phyloP scores from a whole-genome alignment of 2,888 invertebrate genomes.

The Tanytarsus gracilentus region DNA sequence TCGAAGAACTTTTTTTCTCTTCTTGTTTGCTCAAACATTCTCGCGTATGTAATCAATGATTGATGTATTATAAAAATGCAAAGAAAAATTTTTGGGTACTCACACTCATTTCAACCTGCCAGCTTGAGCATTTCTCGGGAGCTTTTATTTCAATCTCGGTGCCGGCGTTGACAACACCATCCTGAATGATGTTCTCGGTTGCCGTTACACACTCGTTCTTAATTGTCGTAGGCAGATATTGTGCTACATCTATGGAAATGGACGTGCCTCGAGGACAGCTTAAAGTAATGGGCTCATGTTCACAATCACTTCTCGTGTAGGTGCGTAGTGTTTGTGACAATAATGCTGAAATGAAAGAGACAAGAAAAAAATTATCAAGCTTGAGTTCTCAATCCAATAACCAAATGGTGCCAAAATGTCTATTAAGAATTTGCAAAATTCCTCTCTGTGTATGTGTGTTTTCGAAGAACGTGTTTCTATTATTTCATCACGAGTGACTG shows the following conservation, averaged over 20 bases:
- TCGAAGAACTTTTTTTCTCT: not conserved
- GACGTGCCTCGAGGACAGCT: constrained; percentile 89
- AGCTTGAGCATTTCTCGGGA: constrained; percentile 49
- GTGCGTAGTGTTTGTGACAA: constrained; percentile 84
- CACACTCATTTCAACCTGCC: constrained; percentile 55
- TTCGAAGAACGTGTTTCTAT: too few relatives aligned
- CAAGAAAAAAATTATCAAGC: not conserved
- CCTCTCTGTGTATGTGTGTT: not conserved
- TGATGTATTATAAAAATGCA: not conserved
- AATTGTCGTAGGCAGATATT: constrained; percentile 50
- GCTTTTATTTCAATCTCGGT: constrained; percentile 47
- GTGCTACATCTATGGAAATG: constrained; percentile 82
- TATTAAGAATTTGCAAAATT: not conserved
- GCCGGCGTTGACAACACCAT: constrained; percentile 31
- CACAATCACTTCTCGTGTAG: constrained; percentile 85
- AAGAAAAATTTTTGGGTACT: constrained; percentile 5
- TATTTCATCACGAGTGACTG: too few relatives aligned
- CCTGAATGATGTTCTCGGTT: constrained; percentile 22
- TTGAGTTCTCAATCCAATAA: not conserved
- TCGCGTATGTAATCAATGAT: too few relatives aligned
- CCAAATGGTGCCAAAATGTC: constrained; percentile 13
- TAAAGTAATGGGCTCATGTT: constrained; percentile 77
- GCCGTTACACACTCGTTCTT: constrained; percentile 37
- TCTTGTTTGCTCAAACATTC: too few relatives aligned
- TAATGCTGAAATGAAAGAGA: constrained; percentile 55